Evolutionary conservation across 2,797 vertebrate genomes (phyloP).

Genomic region (Sebastes itinus): DNA sequence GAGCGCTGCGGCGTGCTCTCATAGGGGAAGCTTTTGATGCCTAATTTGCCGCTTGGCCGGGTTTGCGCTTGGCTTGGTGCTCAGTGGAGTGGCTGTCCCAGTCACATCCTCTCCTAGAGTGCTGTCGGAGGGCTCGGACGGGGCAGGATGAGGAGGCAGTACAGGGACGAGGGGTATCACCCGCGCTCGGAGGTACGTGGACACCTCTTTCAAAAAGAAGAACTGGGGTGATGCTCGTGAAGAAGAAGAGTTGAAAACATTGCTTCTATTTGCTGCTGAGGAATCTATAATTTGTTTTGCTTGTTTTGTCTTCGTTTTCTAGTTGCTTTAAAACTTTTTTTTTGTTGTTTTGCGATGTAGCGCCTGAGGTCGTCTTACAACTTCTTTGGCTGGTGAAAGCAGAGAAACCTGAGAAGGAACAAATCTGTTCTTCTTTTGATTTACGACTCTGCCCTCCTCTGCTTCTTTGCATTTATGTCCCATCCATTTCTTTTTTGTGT

Average conservation of each 20-base stretch:
- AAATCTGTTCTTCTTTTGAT: not conserved
- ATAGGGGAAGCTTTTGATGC: conserved; percentile 76
- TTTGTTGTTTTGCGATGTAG: not conserved
- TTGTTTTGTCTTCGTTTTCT: not conserved
- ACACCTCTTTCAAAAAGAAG: not conserved
- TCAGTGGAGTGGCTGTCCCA: conserved; percentile 71
- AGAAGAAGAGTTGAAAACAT: not conserved
- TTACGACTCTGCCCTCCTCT: not conserved
- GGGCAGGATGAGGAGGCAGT: conserved; percentile 78
- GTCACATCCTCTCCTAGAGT: conserved; percentile 57
- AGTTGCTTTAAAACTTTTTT: not conserved
- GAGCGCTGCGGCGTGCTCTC: conserved; percentile 60
- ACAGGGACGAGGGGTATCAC: conserved; percentile 70
- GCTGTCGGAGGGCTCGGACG: conserved; percentile 35
- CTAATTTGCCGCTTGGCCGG: conserved; percentile 77
- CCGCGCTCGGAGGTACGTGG: conserved; percentile 71
- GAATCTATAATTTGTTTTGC: not conserved
- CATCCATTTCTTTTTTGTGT: not conserved
- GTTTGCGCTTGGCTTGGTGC: conserved; percentile 72
- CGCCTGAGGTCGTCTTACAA: conserved; percentile 1
- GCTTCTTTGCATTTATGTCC: not conserved
- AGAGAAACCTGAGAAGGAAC: not conserved
- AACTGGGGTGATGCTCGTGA: not conserved
- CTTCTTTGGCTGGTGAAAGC: not conserved
- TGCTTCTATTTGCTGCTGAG: not conserved